Percentiles rank a stretch among this genome's conserved stretches.
phyloP scores from a whole-genome alignment of 53 echinoderm and acorn worm species.

The Echinarachnius parma region DNA sequence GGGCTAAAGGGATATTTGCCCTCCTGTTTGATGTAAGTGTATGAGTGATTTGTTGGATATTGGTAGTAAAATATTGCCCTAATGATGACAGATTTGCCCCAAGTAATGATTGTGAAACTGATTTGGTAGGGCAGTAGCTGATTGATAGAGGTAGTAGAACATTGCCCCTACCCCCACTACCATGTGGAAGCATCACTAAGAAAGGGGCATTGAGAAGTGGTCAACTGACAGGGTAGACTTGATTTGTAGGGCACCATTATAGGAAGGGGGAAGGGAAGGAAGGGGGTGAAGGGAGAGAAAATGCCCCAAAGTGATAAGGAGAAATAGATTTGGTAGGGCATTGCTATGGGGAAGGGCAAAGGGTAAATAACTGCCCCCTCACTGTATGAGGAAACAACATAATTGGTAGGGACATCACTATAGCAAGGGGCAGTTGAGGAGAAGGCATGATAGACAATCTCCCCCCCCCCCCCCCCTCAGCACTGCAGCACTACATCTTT shows the following conservation, averaged over 20 bases:
- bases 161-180: too few relatives aligned
- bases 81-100: too few relatives aligned
- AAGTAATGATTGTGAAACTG: neutral
- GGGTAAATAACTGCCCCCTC: neutral
- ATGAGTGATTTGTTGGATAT: too few relatives aligned
- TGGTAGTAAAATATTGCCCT: too few relatives aligned
- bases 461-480: too few relatives aligned
- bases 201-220: too few relatives aligned
- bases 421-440: neutral
- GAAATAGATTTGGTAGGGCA: neutral
- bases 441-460: too few relatives aligned
- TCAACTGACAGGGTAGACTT: too few relatives aligned
- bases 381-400: neutral
- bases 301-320: neutral
- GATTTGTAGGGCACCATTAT: neutral
- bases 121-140: neutral
- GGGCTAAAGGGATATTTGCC: neutral
- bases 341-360: neutral
- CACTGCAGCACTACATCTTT: too few relatives aligned
- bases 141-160: neutral
- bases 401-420: neutral
- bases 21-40: too few relatives aligned
- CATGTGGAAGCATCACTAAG: too few relatives aligned
- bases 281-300: neutral
- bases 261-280: constrained; percentile 3